Evolutionary conservation across 2,113 vertebrate species (phyloP).

Genomic region (Megalops atlanticus): DNA sequence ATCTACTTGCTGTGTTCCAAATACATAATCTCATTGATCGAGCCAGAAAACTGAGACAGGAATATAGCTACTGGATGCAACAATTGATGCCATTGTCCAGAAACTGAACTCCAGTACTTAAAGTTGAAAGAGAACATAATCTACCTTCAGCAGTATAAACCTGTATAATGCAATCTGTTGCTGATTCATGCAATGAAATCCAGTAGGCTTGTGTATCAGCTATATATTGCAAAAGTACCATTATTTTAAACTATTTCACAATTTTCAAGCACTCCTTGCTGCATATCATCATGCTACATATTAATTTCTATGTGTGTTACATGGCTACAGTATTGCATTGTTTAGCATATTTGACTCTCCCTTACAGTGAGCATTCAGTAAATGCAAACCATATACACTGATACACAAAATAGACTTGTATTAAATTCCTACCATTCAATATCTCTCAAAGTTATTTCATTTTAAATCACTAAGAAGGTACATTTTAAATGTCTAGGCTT

Average conservation of each 20-base stretch:
- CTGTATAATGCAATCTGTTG: conserved; percentile 8
- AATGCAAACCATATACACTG: not conserved
- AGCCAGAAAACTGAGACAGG: not conserved
- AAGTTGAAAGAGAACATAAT: no score
- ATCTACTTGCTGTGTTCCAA: not conserved
- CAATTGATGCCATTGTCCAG: no score
- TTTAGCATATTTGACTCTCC: not conserved
- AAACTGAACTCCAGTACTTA: no score
- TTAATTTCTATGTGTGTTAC: not conserved
- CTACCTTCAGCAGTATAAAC: not conserved
- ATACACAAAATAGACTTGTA: no score
- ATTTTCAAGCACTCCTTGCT: not conserved
- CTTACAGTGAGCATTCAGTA: not conserved
- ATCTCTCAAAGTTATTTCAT: no score
- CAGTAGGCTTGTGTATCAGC: not conserved
- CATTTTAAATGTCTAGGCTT: no score
- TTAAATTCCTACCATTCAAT: no score
- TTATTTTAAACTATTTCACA: not conserved
- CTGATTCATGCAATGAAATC: not conserved
- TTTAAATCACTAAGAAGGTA: no score
- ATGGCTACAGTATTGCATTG: not conserved
- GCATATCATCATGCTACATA: not conserved
- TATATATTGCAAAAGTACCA: not conserved
- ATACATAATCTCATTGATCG: not conserved
- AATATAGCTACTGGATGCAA: no score